Evolutionary conservation across 2,797 vertebrate genomes (phyloP), one percentile per base, ranked within the genome.

Genomic region (Lithobates pipiens): DNA sequence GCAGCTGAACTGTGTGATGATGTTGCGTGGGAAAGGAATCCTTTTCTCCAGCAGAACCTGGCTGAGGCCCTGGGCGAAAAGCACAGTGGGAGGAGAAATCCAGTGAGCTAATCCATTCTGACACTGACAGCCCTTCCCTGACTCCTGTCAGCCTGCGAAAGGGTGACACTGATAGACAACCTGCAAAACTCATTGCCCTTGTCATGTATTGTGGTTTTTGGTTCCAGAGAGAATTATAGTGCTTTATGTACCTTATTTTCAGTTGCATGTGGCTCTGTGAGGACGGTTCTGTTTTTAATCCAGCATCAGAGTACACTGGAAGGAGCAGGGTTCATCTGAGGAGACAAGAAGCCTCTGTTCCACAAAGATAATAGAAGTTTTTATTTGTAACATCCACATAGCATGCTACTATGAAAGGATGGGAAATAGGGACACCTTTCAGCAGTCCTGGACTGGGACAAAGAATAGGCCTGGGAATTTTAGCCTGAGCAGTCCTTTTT

Each of bases 21-120:
- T 77, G 74, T 50, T 83, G 73, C 34, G 82, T 83, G 73, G 74
- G 82, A 83, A 83, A 76, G 71, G 81, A 83, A 77, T 83, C 42
- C 73, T 83, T 54, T 83, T 77, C 44, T 83, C 42, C 63, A 83
- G 74, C 82, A 69, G 46, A 83, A 83, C 65, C 73, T 83, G 74
- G 73, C 74, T 54, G 29, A 83, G 81, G 73, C 81, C 73, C 57
- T 46, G 61, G 13, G 29, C 46, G 23, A 29, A 76, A 83, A 83
- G 54, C 73, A 83, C 73, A 83, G 74, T 15, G 74, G 82, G 82
- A 83, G 82, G 82, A 76, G 44, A 70, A 10, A 75, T 18, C 3
- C 27, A 83, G 44, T 39, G 82, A 76, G 61, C 73, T 57, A 77
- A 83, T 77, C 27, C 23, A 10, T n/a, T 44, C 46, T 57, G 82